A percentile compares a stretch with the other conserved stretches of the same genome.
Conservation (phyloP, 1,140 invertebrate genomes). For the Cataglyphis hispanica region DNA sequence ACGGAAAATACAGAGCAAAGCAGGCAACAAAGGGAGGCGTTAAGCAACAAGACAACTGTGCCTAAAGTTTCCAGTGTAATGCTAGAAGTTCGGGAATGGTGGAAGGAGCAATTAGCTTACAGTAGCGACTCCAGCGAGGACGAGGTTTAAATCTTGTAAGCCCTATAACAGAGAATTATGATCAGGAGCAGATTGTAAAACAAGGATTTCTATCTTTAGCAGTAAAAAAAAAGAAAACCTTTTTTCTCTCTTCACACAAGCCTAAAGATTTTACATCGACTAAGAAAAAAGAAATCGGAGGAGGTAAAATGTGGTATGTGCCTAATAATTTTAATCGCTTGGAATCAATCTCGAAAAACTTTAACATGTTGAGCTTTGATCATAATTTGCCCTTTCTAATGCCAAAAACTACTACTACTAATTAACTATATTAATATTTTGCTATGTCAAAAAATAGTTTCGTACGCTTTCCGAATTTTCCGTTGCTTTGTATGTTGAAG, state of each 20-base stretch:
- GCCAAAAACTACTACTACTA: background rate
- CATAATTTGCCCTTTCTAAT: background rate
- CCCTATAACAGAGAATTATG: background rate
- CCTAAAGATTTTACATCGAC: constrained; percentile 27
- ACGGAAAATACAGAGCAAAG: constrained; percentile 85
- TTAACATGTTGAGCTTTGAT: constrained; percentile 28
- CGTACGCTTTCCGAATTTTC: background rate
- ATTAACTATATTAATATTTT: constrained; percentile 56
- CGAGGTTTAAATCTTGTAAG: constrained; percentile 75
- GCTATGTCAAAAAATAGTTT: constrained; percentile 8
- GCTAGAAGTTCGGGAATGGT: constrained; percentile 89
- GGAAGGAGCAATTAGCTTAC: constrained; percentile 89
- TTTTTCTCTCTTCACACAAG: background rate
- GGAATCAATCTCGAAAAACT: constrained; percentile 7
- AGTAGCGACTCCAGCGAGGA: constrained; percentile 88
- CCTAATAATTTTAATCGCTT: constrained; percentile 61
- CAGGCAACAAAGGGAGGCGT: constrained; percentile 80
- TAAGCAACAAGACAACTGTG: constrained; percentile 80
- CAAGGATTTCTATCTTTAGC: background rate
- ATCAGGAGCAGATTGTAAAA: constrained; percentile 10
- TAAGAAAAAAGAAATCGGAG: constrained; percentile 4
- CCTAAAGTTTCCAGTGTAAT: constrained; percentile 87
- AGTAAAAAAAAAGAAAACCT: constrained; percentile 36
- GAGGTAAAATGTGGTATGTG: constrained; percentile 46
- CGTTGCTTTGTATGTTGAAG: constrained; percentile 19